phyloP scores from a whole-genome alignment of 1,140 invertebrate genomes.

The Scaptomyza hsui region DNA sequence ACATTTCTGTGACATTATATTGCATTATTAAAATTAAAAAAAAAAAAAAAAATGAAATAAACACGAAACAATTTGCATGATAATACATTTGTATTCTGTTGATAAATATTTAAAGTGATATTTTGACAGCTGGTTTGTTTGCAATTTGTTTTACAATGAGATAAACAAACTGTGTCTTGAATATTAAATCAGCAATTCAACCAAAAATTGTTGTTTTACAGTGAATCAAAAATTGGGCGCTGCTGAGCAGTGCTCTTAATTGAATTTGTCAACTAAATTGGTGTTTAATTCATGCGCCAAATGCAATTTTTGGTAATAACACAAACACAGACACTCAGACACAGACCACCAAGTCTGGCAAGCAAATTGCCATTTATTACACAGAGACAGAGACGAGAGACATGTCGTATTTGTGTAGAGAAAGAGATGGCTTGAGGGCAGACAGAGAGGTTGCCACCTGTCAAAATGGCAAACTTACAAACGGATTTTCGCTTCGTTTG shows the following conservation, averaged over 20 bases:
- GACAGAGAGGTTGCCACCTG: constrained; percentile 22
- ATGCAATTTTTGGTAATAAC: constrained; percentile 64
- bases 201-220: constrained; percentile 29
- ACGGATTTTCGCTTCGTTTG: constrained; percentile 60
- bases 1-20: background rate
- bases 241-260: constrained; percentile 44
- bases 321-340: constrained; percentile 22
- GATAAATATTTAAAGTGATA: background rate
- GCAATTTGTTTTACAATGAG: constrained; percentile 1
- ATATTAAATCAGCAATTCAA: constrained; percentile 38
- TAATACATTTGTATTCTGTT: too few relatives aligned
- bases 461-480: constrained; percentile 44
- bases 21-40: background rate
- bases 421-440: constrained; percentile 6
- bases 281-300: constrained; percentile 78
- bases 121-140: constrained; percentile 13
- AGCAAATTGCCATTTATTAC: constrained; percentile 68
- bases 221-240: constrained; percentile 19
- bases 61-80: too few relatives aligned
- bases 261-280: constrained; percentile 67
- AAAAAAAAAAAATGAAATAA: background rate
- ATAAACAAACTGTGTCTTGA: constrained; percentile 5
- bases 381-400: background rate
- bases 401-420: too few relatives aligned
- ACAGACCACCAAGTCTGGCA: constrained; percentile 48